Base-by-base conservation (phyloP, 2,113 vertebrate genomes). In the Brachyhypopomus occidentalis region DNA sequence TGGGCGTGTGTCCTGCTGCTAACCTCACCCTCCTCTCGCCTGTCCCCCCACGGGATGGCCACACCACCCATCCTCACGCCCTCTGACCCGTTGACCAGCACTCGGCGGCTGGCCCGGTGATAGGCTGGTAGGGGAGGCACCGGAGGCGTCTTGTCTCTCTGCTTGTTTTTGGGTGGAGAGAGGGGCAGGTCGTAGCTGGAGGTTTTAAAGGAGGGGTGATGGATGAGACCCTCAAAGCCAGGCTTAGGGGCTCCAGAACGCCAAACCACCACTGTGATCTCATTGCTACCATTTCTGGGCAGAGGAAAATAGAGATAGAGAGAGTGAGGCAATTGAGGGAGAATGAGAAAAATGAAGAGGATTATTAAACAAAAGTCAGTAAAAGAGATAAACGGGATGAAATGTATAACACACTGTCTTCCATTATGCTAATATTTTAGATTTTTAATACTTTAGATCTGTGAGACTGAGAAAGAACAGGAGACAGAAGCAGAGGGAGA, bases 221-320 rank as follows among this genome's bases (percentile, higher is more conserved):
- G 94, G 86, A 95, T 89, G 81, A 95, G 92, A 1, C 94, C 95
- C 0, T 97, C 96, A 0, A 91, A 95, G 23, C 84, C 93, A 0
- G 95, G 89, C 80, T 96, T 97, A 12, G 94, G 94, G 0, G 95
- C 95, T 27, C 95, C 95, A 0, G 96, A 94, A 22, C 96, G 94
- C 96, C 96, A 97, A 63, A 97, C 96, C 14, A 96, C 94, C 4
- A 98, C 90, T 3, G 93, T 94, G 92, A 98, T 98, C 89, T 98
- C 95, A 2, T 89, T 91, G 27, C 91, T 91, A 6, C 96, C 97
- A 90, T 95, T 97, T 91, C 97, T 98, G 82, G 0, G 81, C 78
- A 38, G 59, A 80, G 48, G 64, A 23, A 81, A 12, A 83, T 22
- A 79, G 48, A 36, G 0, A 79, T 27, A 62, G 11, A 23, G 22